phyloP scores from a whole-genome alignment of 2,113 vertebrate genomes.

The Micronycteris hirsuta region DNA sequence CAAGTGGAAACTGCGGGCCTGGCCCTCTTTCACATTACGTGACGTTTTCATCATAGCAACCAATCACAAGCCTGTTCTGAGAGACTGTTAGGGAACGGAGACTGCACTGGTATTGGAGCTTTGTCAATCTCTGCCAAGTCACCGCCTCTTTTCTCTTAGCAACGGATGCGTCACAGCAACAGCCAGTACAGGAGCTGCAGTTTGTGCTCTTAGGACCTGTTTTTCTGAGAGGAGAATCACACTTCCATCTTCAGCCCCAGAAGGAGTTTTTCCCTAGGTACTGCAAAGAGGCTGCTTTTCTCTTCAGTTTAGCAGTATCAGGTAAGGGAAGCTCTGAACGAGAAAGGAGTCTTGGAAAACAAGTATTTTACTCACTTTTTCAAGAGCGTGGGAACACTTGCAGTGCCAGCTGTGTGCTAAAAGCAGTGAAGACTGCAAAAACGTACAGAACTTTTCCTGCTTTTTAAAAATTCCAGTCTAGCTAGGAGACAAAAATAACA shows the following conservation, averaged over 20 bases:
- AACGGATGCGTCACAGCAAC: slow-evolving; percentile 65
- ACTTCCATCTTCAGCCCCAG: neutral
- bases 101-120: neutral
- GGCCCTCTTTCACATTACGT: accelerated
- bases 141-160: slow-evolving; percentile 33
- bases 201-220: neutral
- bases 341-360: neutral
- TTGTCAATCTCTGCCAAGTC: slow-evolving; percentile 32
- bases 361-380: neutral
- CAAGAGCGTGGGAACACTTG: neutral
- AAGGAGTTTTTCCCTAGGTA: neutral
- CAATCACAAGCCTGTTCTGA: slow-evolving; percentile 41
- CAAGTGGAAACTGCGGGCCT: accelerated
- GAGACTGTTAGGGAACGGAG: neutral
- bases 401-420: neutral
- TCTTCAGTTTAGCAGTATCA: neutral
- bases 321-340: slow-evolving; percentile 55
- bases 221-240: neutral
- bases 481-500: neutral
- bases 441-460: neutral
- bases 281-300: neutral
- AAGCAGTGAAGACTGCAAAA: neutral
- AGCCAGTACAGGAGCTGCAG: accelerated
- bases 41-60: neutral
- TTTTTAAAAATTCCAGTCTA: neutral